phyloP scores from a whole-genome alignment of 1,140 invertebrate genomes.

The Anthonomus grandis region DNA sequence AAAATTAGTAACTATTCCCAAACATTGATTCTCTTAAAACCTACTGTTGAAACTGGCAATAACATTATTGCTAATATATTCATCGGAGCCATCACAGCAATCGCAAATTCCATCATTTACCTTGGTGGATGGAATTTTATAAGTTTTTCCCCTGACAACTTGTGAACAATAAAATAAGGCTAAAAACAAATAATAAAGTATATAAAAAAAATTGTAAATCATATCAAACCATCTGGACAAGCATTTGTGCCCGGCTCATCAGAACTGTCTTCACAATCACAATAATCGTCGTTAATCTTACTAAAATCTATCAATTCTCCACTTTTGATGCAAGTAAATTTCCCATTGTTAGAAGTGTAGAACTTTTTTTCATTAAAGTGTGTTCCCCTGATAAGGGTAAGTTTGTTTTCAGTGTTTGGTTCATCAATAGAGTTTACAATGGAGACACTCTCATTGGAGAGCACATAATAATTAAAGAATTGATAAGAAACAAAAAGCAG shows the following conservation, averaged over 20 bases:
- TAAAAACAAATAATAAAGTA: conserved; percentile 3
- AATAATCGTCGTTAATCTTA: conserved; percentile 95
- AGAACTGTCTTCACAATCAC: conserved; percentile 91
- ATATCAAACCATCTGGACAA: conserved; percentile 40
- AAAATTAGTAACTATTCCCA: conserved; percentile 16
- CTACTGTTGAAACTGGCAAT: neutral
- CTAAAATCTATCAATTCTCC: conserved; percentile 54
- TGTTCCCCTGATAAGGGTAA: conserved; percentile 35
- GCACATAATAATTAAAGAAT: conserved; percentile 32
- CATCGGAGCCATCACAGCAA: conserved; percentile 83
- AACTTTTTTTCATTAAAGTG: conserved; percentile 39
- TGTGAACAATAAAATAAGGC: conserved; percentile 24
- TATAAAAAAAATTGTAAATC: neutral
- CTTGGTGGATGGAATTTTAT: conserved; percentile 55
- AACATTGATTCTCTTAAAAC: no score
- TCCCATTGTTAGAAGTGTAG: conserved; percentile 46
- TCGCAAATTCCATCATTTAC: conserved; percentile 95
- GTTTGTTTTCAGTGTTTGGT: neutral
- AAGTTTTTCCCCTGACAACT: conserved; percentile 33
- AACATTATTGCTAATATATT: conserved; percentile 39
- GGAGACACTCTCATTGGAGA: conserved; percentile 12
- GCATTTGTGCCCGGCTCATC: conserved; percentile 91
- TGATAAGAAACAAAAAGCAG: conserved; percentile 39
- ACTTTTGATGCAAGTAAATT: conserved; percentile 50
- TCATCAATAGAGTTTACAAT: conserved; percentile 2